Base-by-base conservation (phyloP, 92 coral and sea anemone genomes). In the Umimayanthus kanabou region DNA sequence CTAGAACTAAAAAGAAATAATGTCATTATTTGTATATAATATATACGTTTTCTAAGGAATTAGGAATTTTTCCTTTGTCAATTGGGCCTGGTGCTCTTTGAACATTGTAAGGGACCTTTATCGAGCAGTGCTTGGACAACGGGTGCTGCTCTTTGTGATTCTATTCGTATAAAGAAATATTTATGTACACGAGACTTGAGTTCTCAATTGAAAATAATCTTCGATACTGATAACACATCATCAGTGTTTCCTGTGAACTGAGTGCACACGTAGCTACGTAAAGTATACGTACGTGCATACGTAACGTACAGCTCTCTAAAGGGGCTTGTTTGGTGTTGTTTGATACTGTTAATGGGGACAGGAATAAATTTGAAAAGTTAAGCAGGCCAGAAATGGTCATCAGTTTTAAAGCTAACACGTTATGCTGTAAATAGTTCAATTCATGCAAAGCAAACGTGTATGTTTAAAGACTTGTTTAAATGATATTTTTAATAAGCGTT, bases 401-500 rank as follows among this genome's bases (percentile, higher is more conserved):
- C 69, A 61, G 80, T 76, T 76, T 76, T 76, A 76, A 42, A 76
- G 42, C 80, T 42, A 20, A 30, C 80, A 76, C 18, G 76, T 72
- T 72, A 42, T 72, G 76, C 13, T 72, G 76, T 29, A 28, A 72
- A 28, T 80, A 53, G 23, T 80, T 57, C n/a, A 80, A 80, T 4
- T 80, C 20, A 57, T 53, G 84, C 84, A 80, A 55, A 80, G 84
- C 71, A 55, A 55, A 57, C 40, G 84, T 50, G 30, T 76, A 42
- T 50, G 82, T 57, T 80, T 57, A 55, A 30, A 57, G 61, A 50
- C 22, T 71, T 80, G 84, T 79, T 80, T 45, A 25, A 80, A 80
- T 80, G 47, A 80, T 80, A 80, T 80, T 80, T 80, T 80, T 80
- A 80, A 45, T 29, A 80, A 57, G 84, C 84, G 84, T 80, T 80